phyloP scores from a whole-genome alignment of 1,140 invertebrate genomes.

The Stegodyphus dumicola region DNA sequence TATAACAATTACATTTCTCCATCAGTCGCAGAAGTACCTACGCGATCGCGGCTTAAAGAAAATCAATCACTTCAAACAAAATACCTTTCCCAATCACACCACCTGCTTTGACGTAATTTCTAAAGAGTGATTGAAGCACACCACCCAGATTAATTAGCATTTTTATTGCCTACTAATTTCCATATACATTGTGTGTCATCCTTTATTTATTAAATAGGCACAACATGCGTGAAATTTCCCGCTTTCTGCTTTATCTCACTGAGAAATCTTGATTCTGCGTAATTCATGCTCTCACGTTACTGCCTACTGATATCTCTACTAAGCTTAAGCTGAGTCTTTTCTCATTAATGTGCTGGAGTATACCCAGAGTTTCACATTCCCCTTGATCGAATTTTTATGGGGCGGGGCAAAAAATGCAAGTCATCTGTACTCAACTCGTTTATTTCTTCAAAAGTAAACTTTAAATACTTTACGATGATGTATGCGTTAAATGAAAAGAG shows the following conservation, averaged over 20 bases:
- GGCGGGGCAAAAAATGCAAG: too few relatives aligned
- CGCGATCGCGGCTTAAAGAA: not conserved
- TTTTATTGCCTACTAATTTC: conserved; percentile 58
- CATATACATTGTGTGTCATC: conserved; percentile 60
- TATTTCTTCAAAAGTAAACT: too few relatives aligned
- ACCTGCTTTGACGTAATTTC: conserved; percentile 39
- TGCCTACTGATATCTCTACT: conserved; percentile 39
- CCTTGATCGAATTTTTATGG: too few relatives aligned
- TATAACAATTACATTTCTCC: conserved; percentile 28
- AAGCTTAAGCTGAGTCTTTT: not conserved
- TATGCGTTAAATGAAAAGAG: too few relatives aligned
- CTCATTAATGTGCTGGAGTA: conserved; percentile 16
- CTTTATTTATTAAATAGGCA: conserved; percentile 57
- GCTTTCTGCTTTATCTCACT: conserved; percentile 24
- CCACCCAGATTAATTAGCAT: conserved; percentile 52
- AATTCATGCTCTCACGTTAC: conserved; percentile 26
- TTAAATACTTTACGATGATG: too few relatives aligned
- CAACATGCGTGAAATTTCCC: conserved; percentile 38
- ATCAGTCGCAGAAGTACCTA: conserved; percentile 12
- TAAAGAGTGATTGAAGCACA: conserved; percentile 21
- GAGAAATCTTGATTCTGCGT: conserved; percentile 26
- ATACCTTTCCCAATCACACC: conserved; percentile 3
- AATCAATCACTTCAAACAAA: conserved; percentile 44
- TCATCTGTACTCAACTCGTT: too few relatives aligned
- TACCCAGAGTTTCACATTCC: too few relatives aligned